Evolutionary conservation across 2,888 invertebrate genomes (phyloP).

Genomic region (Formica aserva): DNA sequence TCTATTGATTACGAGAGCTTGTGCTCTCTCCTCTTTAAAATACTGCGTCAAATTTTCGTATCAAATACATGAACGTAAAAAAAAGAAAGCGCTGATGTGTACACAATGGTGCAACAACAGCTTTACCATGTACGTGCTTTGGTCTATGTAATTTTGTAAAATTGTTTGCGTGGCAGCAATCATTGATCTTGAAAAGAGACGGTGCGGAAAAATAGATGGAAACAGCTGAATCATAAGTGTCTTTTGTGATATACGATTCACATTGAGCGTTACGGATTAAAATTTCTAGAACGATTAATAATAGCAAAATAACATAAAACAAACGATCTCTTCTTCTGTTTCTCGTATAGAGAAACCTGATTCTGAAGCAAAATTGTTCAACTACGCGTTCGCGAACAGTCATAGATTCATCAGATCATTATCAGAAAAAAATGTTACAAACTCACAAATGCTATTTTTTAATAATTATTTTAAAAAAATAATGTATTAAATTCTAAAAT

Average conservation of each 20-base stretch:
- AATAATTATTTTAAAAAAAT: slow-evolving; percentile 1
- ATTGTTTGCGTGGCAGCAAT: slow-evolving; percentile 16
- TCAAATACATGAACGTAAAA: neutral
- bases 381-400: neutral
- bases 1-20: slow-evolving; percentile 48
- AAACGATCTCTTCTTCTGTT: neutral
- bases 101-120: slow-evolving; percentile 14
- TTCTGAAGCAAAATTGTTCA: neutral
- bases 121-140: neutral
- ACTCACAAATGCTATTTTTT: neutral
- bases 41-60: slow-evolving; percentile 48
- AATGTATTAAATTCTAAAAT: neutral
- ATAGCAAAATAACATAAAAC: neutral
- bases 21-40: slow-evolving; percentile 54
- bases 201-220: slow-evolving; percentile 12
- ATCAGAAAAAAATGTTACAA: neutral
- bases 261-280: neutral
- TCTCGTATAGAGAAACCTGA: neutral
- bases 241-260: neutral
- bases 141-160: slow-evolving; percentile 26
- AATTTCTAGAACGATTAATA: neutral
- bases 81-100: neutral
- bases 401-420: neutral
- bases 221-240: neutral
- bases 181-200: slow-evolving; percentile 26